A percentile compares a stretch with the other conserved stretches of the same genome.
These are phyloP conservation scores for Dioctria linearis DNA, from an alignment of 2,888 invertebrate genomes.

Conservation along the genomic window DNA sequence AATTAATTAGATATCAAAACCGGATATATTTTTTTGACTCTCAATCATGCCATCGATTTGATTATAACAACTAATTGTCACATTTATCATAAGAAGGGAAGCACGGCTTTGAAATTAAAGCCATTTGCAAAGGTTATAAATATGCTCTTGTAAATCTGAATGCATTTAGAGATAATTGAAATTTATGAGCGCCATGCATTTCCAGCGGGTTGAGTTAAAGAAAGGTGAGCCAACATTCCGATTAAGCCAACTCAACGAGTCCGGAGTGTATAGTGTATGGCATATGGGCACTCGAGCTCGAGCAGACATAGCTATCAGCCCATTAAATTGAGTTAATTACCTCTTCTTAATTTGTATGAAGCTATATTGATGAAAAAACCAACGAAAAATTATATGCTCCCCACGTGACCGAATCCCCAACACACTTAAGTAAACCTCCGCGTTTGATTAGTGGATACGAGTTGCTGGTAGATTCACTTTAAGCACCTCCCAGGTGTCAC, in stretches of 20 bases:
- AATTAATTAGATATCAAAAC: neutral
- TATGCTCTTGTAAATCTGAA: slow-evolving; percentile 46
- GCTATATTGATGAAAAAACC: slow-evolving; percentile 25
- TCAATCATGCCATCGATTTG: slow-evolving; percentile 21
- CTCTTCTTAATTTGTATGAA: slow-evolving; percentile 44
- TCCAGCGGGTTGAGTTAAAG: neutral
- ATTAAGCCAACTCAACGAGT: neutral
- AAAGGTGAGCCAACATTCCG: slow-evolving; percentile 38
- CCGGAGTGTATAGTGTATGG: slow-evolving; percentile 5
- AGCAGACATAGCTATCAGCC: slow-evolving; percentile 32
- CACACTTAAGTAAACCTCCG: slow-evolving; percentile 1
- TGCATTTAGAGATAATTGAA: slow-evolving; percentile 45
- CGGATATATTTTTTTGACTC: neutral
- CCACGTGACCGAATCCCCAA: neutral
- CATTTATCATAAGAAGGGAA: slow-evolving; percentile 33
- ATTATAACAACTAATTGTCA: slow-evolving; percentile 39
- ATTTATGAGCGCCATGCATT: slow-evolving; percentile 37
- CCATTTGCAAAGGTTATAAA: slow-evolving; percentile 40
- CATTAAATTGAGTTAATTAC: slow-evolving; percentile 52
- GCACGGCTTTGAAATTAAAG: slow-evolving; percentile 31
- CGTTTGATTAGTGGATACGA: slow-evolving; percentile 10
- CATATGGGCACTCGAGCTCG: neutral
- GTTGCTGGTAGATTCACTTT: neutral
- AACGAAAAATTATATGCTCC: slow-evolving; percentile 12
- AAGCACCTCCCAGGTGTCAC: slow-evolving; percentile 46